These are phyloP conservation scores for Mus spicilegus DNA, from an alignment of 2,113 vertebrate genomes.

Conservation along the genomic window DNA sequence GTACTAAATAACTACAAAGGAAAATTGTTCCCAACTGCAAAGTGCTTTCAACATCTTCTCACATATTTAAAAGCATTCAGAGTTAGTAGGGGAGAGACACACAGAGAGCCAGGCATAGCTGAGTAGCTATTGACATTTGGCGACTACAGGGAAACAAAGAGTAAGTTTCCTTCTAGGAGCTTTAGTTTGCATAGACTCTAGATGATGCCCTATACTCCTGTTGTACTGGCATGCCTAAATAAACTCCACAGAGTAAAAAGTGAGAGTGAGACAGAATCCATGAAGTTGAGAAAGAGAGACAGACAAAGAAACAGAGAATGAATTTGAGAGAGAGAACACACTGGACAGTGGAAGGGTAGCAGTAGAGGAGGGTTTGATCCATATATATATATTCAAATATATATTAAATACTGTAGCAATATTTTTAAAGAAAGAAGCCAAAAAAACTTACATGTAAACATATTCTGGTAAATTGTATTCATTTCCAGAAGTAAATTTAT, in stretches of 20 bases:
- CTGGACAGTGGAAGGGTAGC: not conserved
- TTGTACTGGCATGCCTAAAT: too few relatives aligned
- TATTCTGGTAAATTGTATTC: accelerated
- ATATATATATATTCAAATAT: not conserved
- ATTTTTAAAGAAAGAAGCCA: not conserved
- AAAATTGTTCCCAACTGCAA: not conserved
- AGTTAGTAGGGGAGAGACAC: not conserved
- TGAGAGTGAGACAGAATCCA: too few relatives aligned
- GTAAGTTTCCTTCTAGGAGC: too few relatives aligned
- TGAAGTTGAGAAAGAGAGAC: too few relatives aligned
- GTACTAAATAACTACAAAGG: not conserved
- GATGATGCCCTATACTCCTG: too few relatives aligned
- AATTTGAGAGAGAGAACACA: not conserved
- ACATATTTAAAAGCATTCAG: too few relatives aligned
- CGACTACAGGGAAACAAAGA: not conserved
- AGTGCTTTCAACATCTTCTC: not conserved
- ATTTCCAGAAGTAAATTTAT: not conserved
- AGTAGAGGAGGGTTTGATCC: not conserved
- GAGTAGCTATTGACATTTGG: not conserved
- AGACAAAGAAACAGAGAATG: not conserved
- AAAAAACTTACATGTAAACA: not conserved
- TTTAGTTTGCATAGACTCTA: too few relatives aligned
- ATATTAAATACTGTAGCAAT: not conserved
- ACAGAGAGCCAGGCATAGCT: not conserved
- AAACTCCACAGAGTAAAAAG: too few relatives aligned